Conservation (phyloP, 2,113 vertebrate species). For the Nesogale talazaci region DNA sequence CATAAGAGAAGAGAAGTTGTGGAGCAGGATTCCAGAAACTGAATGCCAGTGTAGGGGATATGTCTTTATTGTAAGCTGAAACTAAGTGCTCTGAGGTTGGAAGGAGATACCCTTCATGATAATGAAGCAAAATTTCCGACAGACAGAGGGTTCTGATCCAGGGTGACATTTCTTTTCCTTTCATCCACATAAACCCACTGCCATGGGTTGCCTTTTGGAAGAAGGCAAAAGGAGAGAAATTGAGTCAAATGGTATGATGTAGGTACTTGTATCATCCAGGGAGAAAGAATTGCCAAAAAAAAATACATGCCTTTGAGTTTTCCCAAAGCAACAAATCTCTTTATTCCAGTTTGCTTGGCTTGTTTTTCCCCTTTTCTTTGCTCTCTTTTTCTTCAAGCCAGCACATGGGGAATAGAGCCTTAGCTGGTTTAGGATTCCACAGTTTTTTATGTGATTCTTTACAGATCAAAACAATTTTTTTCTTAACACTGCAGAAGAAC, state of each 20-base stretch:
- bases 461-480: slow-evolving; percentile 38
- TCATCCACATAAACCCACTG: too few species aligned
- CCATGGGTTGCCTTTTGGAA: neutral
- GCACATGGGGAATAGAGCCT: neutral
- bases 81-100: too few species aligned
- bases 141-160: too few species aligned
- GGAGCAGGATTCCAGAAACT: too few species aligned
- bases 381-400: neutral
- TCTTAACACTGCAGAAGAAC: neutral
- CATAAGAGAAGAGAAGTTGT: too few species aligned
- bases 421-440: neutral
- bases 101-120: too few species aligned
- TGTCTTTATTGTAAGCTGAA: too few species aligned
- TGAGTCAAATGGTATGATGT: neutral
- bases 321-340: slow-evolving; percentile 9
- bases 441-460: slow-evolving; percentile 17
- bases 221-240: neutral
- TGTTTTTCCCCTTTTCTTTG: neutral
- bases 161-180: too few species aligned
- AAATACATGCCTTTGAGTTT: neutral
- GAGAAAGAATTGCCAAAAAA: slow-evolving; percentile 31
- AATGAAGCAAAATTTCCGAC: too few species aligned
- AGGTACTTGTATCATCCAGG: neutral
- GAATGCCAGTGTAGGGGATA: too few species aligned
- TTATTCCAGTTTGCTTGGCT: neutral